Evolutionary conservation across 2,797 vertebrate species (phyloP), one percentile per base, ranked within the genome.

Genomic region (Carcharodon carcharias): DNA sequence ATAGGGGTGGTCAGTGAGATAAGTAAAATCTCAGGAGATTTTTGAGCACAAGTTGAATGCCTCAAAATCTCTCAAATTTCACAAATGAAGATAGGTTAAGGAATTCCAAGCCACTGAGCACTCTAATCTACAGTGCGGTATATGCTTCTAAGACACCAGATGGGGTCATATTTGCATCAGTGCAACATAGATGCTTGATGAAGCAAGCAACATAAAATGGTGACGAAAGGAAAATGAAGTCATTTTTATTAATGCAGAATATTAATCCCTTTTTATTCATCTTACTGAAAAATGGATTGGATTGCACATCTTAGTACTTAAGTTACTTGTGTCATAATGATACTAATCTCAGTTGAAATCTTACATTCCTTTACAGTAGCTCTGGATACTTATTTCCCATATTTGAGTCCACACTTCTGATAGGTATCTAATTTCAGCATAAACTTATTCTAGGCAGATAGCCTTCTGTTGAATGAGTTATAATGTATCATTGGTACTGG

Each of bases 171-270:
- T 93, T 67, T 93, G 61, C 91, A 67, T 93, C 91, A 67, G n/a
- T 67, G 63, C 91, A 93, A 93, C 63, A 93, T 67, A 65, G 91
- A 93, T 93, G 61, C n/a, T 67, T 93, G 91, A 93, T 93, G 91
- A 93, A 67, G 91, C 61, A 93, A 67, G 63, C 61, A 67, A 67
- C 40, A 28, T 93, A 65, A 93, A 93, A 93, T 93, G 63, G 91
- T 67, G 63, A 93, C 65, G 50, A 93, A 67, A 93, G n/a, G 91
- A 63, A 93, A 92, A 92, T 61, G 89, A 61, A 58, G 31, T 91
- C 56, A 92, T 63, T 92, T 65, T 92, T 93, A 67, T 93, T 67
- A 93, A 67, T 67, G 40, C 91, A 45, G 16, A 93, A 93, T 67
- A 93, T 93, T 93, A 93, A 93, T 93, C n/a, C 91, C n/a, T 21